Evolutionary conservation across 2,113 vertebrate species (phyloP).

Genomic region (Pangasianodon gigas): DNA sequence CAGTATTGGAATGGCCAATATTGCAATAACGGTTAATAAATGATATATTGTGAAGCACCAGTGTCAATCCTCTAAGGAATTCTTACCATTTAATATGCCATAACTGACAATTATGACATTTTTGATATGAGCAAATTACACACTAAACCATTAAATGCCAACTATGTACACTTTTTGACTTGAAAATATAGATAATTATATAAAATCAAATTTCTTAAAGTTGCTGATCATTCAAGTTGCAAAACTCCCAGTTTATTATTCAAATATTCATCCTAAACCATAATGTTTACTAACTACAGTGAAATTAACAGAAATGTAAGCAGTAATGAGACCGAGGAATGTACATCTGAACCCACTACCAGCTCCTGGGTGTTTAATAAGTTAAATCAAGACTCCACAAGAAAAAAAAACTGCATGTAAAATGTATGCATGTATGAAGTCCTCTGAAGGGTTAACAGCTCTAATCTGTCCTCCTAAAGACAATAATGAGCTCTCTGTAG

Average conservation of each 20-base stretch:
- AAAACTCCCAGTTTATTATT: neutral
- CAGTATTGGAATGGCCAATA: neutral
- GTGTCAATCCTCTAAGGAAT: neutral
- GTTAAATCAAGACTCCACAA: neutral
- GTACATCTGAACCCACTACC: neutral
- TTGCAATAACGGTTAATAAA: neutral
- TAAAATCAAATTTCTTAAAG: neutral
- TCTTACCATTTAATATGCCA: neutral
- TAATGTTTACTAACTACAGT: neutral
- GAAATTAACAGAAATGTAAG: neutral
- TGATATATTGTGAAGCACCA: neutral
- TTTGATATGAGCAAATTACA: neutral
- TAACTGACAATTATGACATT: neutral
- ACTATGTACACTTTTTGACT: neutral
- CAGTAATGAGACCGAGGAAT: neutral
- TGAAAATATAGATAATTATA: neutral
- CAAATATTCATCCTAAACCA: neutral
- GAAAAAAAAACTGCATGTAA: neutral
- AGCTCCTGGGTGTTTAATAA: neutral
- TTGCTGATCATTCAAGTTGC: neutral
- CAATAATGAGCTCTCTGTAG: neutral
- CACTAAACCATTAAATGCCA: neutral
- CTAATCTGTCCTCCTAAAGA: neutral
- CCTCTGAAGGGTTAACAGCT: neutral
- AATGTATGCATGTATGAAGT: neutral